Conservation (phyloP, 35 echinoderm and acorn worm genomes). For the Stichopus chloronotus region DNA sequence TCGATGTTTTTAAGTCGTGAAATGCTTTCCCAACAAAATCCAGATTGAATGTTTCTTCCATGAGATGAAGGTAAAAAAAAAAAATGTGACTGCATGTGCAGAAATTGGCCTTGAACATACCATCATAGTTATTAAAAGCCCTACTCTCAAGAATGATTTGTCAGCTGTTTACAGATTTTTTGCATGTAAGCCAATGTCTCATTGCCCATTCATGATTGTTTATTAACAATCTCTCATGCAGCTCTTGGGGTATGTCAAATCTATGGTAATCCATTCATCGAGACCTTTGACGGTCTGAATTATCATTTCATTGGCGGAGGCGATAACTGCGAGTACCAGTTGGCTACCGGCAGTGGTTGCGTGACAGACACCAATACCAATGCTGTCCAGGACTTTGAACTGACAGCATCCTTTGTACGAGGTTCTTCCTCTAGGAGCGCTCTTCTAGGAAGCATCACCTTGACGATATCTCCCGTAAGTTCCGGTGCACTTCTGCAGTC, state of each 20-base stretch:
- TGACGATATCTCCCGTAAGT: not conserved
- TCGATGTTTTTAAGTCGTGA: too few relatives aligned
- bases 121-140: too few relatives aligned
- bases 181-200: too few relatives aligned
- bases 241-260: not conserved
- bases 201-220: not conserved
- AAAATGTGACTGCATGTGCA: too few relatives aligned
- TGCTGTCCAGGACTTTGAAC: not conserved
- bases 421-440: not conserved
- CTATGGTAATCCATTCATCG: constrained; percentile 4
- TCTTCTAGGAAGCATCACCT: constrained; percentile 10
- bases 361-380: not conserved
- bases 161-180: too few relatives aligned
- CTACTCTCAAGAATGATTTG: too few relatives aligned
- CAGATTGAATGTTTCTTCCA: too few relatives aligned
- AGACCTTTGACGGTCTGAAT: constrained; percentile 2
- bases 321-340: not conserved
- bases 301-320: constrained; percentile 22
- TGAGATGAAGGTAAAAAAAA: too few relatives aligned
- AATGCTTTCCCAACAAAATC: too few relatives aligned
- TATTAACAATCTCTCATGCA: not conserved
- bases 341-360: not conserved
- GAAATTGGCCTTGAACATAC: too few relatives aligned
- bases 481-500: too few relatives aligned
- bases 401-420: constrained; percentile 10